phyloP scores from a whole-genome alignment of 2,797 vertebrate species.

The Gallinago solitaria region DNA sequence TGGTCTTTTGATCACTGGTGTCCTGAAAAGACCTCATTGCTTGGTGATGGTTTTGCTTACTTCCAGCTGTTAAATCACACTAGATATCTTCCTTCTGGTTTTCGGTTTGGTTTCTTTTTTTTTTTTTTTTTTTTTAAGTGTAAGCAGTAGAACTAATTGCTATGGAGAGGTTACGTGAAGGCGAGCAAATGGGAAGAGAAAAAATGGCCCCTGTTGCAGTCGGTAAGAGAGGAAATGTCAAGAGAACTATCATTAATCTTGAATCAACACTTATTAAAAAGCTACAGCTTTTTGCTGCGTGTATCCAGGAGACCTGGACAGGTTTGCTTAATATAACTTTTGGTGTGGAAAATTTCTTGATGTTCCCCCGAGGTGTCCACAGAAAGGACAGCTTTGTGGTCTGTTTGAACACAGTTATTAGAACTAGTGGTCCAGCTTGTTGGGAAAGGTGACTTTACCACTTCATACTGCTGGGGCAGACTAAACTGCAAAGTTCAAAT shows the following conservation, averaged over 20 bases:
- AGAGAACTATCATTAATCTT: not conserved
- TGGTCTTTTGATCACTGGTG: constrained; percentile 2
- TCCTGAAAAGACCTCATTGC: constrained; percentile 30
- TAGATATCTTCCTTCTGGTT: not conserved
- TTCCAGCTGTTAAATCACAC: constrained; percentile 15
- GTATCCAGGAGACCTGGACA: not conserved
- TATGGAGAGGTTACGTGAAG: not conserved
- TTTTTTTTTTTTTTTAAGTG: too few species aligned
- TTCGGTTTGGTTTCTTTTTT: not conserved
- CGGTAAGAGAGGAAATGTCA: not conserved
- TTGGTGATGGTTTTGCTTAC: not conserved
- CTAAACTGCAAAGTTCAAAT: not conserved
- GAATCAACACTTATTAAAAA: not conserved
- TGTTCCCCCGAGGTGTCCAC: not conserved
- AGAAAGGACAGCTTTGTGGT: constrained; percentile 3
- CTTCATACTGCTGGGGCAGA: not conserved
- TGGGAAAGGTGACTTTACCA: not conserved
- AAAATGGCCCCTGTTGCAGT: not conserved
- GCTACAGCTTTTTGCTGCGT: not conserved
- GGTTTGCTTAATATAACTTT: not conserved
- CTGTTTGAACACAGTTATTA: not conserved
- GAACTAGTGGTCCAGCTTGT: not conserved
- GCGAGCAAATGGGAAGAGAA: not conserved
- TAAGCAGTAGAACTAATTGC: not conserved
- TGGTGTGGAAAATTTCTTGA: not conserved